Evolutionary conservation across 1,140 invertebrate genomes (phyloP).

Genomic region (Diorhabda carinulata): DNA sequence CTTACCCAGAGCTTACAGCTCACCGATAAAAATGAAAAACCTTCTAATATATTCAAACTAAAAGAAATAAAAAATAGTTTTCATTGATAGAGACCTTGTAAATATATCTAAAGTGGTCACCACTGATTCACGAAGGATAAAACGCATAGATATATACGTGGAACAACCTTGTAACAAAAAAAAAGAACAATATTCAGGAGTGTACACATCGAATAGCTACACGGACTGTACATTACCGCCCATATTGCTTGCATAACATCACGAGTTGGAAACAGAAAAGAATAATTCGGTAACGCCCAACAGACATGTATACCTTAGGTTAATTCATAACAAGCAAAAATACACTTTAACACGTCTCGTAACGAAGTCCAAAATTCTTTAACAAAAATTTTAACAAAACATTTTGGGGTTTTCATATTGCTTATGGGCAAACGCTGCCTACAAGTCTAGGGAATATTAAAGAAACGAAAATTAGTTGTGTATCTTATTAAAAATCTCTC

Average conservation of each 20-base stretch:
- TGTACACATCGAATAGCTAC: constrained; percentile 6
- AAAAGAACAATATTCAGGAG: constrained; percentile 4
- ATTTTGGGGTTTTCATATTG: constrained; percentile 41
- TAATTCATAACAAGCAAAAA: constrained; percentile 46
- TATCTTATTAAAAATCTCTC: constrained; percentile 21
- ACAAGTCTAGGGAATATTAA: constrained; percentile 27
- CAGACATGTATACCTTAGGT: constrained; percentile 47
- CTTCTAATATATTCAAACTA: too few relatives aligned
- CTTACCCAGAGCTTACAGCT: too few relatives aligned
- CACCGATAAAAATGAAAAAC: too few relatives aligned
- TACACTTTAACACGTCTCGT: constrained; percentile 32
- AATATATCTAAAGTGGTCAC: background rate
- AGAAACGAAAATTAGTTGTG: constrained; percentile 9
- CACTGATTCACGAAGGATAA: background rate
- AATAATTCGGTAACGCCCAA: constrained; percentile 49
- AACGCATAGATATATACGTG: background rate
- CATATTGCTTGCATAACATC: constrained; percentile 48
- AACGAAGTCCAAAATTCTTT: constrained; percentile 3
- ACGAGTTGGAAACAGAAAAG: constrained; percentile 47
- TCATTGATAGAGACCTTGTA: background rate
- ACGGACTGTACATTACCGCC: constrained; percentile 41
- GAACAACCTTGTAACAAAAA: constrained; percentile 17
- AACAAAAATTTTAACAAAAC: constrained; percentile 24
- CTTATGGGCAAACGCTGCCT: constrained; percentile 38
- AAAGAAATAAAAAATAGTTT: too few relatives aligned